Percentiles rank a stretch among this genome's conserved stretches.
Conservation (phyloP, 2,888 invertebrate genomes). For the Aspidapion aeneum region DNA sequence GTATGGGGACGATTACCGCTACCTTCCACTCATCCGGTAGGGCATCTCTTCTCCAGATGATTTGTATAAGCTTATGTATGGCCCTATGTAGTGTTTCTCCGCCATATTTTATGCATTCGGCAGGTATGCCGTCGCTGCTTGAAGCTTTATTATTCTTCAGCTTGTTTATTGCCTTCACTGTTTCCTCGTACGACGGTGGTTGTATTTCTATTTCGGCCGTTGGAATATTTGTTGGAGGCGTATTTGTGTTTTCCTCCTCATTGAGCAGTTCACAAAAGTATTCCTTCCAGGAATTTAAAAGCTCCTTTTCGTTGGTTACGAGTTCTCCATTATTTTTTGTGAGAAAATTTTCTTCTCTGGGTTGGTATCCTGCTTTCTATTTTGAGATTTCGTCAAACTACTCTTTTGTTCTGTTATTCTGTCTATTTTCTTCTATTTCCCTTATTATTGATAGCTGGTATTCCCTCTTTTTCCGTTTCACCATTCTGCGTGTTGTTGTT, state of each 20-base stretch:
- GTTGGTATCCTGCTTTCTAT: constrained; percentile 11
- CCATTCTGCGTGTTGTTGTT: constrained; percentile 3
- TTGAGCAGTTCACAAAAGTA: constrained; percentile 9
- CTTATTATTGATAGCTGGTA: constrained; percentile 7
- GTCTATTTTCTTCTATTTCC: constrained; percentile 7
- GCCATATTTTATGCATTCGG: not conserved
- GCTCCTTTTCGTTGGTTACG: constrained; percentile 8
- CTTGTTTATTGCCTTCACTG: not conserved
- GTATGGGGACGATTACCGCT: constrained; percentile 7
- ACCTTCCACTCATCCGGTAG: constrained; percentile 2
- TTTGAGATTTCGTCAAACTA: constrained; percentile 6
- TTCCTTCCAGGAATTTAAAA: constrained; percentile 9
- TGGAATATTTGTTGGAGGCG: not conserved
- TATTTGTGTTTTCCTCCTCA: constrained; percentile 1
- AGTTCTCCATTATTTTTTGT: constrained; percentile 2
- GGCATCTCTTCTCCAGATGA: constrained; percentile 7
- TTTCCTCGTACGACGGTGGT: constrained; percentile 2
- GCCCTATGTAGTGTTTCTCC: constrained; percentile 6
- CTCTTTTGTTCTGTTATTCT: constrained; percentile 5
- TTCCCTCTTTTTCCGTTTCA: constrained; percentile 11
- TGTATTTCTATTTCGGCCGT: constrained; percentile 2
- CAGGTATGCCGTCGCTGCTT: constrained; percentile 3
- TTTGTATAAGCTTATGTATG: constrained; percentile 8
- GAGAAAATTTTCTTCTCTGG: constrained; percentile 9
- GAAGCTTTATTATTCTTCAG: constrained; percentile 7